phyloP scores from a whole-genome alignment of 1,140 invertebrate species.

The Chironomus tepperi region DNA sequence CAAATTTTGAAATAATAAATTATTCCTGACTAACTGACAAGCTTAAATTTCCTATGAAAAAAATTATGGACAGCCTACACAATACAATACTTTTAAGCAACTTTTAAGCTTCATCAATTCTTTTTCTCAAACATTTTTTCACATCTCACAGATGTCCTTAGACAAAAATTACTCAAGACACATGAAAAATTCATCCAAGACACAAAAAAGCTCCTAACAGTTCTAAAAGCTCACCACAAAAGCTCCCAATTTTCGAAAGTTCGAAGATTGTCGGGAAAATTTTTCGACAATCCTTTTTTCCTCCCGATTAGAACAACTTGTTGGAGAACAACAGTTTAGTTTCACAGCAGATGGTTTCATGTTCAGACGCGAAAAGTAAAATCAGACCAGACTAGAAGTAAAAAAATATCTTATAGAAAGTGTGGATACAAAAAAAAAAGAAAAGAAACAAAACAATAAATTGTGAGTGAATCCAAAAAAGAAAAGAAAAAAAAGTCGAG shows the following conservation, averaged over 20 bases:
- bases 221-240: not conserved
- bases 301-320: not conserved
- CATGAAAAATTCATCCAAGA: too few relatives aligned
- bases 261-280: not conserved
- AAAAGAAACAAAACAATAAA: not conserved
- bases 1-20: too few relatives aligned
- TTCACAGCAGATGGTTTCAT: not conserved
- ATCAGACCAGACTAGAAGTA: not conserved
- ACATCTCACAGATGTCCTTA: too few relatives aligned
- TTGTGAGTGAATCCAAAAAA: too few relatives aligned
- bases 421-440: not conserved
- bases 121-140: too few relatives aligned
- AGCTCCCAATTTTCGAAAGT: not conserved
- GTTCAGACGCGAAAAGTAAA: not conserved
- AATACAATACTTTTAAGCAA: too few relatives aligned
- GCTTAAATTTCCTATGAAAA: too few relatives aligned
- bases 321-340: constrained; percentile 10
- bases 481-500: too few relatives aligned
- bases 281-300: not conserved
- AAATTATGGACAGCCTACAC: too few relatives aligned
- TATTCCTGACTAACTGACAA: too few relatives aligned
- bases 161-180: too few relatives aligned
- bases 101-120: too few relatives aligned
- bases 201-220: not conserved
- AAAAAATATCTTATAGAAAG: not conserved